Evolutionary conservation across 2,797 vertebrate genomes (phyloP).

Genomic region (Eulemur rubriventer): DNA sequence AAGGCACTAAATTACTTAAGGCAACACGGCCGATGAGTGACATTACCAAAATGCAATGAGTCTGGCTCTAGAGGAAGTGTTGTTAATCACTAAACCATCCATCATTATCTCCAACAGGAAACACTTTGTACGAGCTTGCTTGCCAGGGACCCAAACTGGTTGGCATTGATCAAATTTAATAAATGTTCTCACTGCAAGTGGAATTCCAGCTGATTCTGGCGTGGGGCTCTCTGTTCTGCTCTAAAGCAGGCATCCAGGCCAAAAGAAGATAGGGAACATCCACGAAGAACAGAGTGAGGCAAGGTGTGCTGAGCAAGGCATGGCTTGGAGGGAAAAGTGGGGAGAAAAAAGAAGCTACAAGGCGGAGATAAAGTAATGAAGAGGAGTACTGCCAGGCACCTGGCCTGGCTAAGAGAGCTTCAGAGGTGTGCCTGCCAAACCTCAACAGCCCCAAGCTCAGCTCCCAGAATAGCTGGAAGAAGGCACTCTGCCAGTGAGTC

Average conservation of each 20-base stretch:
- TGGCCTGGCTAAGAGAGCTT: not conserved
- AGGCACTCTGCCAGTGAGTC: slow-evolving; percentile 57
- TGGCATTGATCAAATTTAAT: not conserved
- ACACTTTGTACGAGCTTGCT: not conserved
- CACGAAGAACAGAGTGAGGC: not conserved
- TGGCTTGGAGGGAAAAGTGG: not conserved
- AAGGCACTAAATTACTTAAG: not conserved
- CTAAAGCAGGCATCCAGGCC: not conserved
- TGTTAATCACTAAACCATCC: not conserved
- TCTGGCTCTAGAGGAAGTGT: not conserved
- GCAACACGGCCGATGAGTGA: not conserved
- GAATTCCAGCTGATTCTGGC: not conserved
- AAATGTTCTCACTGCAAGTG: not conserved
- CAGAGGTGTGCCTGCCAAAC: not conserved
- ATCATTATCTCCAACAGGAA: not conserved
- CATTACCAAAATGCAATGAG: not conserved
- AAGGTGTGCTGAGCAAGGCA: not conserved
- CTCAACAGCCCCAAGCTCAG: not conserved
- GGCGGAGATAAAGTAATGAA: not conserved
- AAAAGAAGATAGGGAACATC: not conserved
- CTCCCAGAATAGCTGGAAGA: slow-evolving; percentile 58
- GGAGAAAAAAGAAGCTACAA: not conserved
- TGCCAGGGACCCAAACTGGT: not conserved
- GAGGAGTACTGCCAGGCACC: slow-evolving; percentile 1
- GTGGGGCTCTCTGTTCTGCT: not conserved